Percentiles rank a stretch among this genome's conserved stretches.
Evolutionary conservation across 2,113 vertebrate genomes (phyloP).

Genomic region (Halcyon senegalensis): DNA sequence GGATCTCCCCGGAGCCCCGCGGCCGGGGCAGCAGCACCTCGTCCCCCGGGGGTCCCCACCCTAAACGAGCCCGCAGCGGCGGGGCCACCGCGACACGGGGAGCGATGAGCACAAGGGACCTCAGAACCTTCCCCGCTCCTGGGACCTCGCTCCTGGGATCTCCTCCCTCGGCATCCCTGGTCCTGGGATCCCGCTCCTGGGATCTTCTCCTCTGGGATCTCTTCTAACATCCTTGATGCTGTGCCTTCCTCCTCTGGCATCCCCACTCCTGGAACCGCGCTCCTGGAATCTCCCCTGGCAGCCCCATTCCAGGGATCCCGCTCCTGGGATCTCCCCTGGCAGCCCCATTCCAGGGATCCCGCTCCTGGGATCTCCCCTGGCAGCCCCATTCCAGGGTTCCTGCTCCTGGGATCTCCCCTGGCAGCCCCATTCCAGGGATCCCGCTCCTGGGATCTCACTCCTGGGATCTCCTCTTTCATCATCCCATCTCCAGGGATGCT

Average conservation of each 20-base stretch:
- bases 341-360: neutral
- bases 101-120: rapidly evolving
- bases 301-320: neutral
- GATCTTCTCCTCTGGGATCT: no score
- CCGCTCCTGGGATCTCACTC: neutral
- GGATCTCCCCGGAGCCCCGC: neutral
- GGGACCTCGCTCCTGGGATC: neutral
- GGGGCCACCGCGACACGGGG: neutral
- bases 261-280: neutral
- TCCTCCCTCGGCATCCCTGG: no score
- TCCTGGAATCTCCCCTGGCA: neutral
- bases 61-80: rapidly evolving
- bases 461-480: no score
- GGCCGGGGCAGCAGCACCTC: no score
- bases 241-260: neutral
- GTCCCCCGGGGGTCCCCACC: rapidly evolving
- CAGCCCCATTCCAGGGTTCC: no score
- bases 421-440: neutral
- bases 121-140: rapidly evolving
- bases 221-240: neutral
- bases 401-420: neutral
- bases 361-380: neutral
- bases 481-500: neutral
- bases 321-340: neutral
- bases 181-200: neutral